phyloP scores from a whole-genome alignment of 2,797 vertebrate genomes.

The Caiman crocodilus region DNA sequence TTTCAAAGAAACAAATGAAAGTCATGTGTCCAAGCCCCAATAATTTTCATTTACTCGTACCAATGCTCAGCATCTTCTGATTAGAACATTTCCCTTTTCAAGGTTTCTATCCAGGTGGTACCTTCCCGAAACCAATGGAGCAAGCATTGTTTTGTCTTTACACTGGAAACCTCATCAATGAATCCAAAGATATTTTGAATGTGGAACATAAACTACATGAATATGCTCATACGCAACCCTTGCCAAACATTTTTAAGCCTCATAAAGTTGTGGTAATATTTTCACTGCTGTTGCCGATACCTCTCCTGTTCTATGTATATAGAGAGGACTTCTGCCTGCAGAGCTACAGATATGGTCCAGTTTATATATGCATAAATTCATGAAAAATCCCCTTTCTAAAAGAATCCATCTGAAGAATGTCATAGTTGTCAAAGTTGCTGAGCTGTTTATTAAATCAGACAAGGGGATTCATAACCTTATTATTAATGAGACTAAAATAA shows the following conservation, averaged over 20 bases:
- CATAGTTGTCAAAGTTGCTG: neutral
- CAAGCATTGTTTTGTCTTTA: neutral
- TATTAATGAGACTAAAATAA: neutral
- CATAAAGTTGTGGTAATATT: neutral
- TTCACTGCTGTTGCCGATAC: neutral
- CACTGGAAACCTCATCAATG: neutral
- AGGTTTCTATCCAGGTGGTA: neutral
- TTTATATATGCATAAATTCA: neutral
- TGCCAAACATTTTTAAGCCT: neutral
- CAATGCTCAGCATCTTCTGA: neutral
- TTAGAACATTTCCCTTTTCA: neutral
- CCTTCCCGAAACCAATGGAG: neutral
- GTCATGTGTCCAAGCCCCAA: too few relatives aligned
- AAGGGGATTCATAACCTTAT: neutral
- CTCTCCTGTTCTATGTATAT: neutral
- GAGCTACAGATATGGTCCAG: neutral
- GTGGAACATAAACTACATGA: neutral
- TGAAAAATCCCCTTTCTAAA: conserved; percentile 10
- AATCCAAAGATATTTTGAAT: neutral
- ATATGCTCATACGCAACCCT: neutral
- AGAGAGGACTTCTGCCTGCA: neutral
- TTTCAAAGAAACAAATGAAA: too few relatives aligned
- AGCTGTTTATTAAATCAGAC: neutral
- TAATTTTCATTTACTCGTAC: neutral
- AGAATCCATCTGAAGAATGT: neutral